Conservation (phyloP, 2,797 vertebrate species). For the Syncerus caffer region DNA sequence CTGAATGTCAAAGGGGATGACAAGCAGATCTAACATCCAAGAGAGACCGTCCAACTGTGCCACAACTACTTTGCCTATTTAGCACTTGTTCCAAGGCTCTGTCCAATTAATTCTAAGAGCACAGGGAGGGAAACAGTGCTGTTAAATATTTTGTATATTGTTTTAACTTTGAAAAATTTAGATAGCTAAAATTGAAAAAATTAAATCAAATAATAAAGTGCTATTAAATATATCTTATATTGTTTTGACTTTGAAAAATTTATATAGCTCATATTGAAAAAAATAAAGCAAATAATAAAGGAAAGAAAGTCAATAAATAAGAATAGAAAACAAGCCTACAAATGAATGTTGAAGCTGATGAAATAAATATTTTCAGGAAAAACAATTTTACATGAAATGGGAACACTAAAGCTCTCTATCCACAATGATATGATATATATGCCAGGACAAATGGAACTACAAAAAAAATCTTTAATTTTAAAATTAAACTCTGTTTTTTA, state of each 20-base stretch:
- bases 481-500: not conserved
- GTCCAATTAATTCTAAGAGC: not conserved
- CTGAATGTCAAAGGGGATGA: not conserved
- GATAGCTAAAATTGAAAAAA: not conserved
- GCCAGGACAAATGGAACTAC: not conserved
- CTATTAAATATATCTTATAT: not conserved
- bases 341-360: not conserved
- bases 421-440: not conserved
- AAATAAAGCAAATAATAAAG: not conserved
- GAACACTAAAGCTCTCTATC: not conserved
- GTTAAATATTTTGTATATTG: not conserved
- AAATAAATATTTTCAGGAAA: not conserved
- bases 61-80: not conserved
- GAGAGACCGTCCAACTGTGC: not conserved
- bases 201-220: not conserved
- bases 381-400: not conserved
- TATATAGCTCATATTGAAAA: not conserved
- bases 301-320: not conserved
- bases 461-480: not conserved
- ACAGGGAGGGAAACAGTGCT: not conserved
- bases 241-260: not conserved
- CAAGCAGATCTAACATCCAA: not conserved
- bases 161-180: not conserved
- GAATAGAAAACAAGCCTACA: not conserved
- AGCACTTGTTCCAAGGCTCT: not conserved